Percentiles rank a stretch among this genome's conserved stretches.
These are phyloP conservation scores for Speoplatyrhinus poulsoni DNA, from an alignment of 2,113 vertebrate species.

Conservation along the genomic window DNA sequence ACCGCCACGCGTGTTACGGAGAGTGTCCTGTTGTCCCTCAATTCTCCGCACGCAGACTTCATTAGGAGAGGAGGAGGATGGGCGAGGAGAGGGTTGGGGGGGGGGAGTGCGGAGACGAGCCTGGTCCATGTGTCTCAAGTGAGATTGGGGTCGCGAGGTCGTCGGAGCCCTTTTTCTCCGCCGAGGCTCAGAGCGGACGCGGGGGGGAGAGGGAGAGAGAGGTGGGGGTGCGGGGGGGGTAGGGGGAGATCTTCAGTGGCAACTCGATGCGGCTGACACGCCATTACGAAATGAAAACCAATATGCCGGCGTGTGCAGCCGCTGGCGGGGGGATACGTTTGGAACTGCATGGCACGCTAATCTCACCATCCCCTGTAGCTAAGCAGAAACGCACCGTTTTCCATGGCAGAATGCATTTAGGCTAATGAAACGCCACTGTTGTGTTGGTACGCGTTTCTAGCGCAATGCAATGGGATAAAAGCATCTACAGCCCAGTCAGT, in stretches of 20 bases:
- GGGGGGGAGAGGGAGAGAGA: background rate
- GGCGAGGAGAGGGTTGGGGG: slow-evolving; percentile 2
- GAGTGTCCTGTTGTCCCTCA: slow-evolving; percentile 51
- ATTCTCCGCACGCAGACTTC: slow-evolving; percentile 52
- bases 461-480: no score
- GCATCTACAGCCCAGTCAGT: background rate
- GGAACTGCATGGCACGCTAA: slow-evolving; percentile 20
- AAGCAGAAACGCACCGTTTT: slow-evolving; percentile 27
- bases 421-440: background rate
- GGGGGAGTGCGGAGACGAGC: slow-evolving; percentile 16
- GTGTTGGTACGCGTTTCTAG: background rate
- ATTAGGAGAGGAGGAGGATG: slow-evolving; percentile 46
- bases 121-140: slow-evolving; percentile 75
- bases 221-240: background rate
- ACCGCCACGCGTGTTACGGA: slow-evolving; percentile 26
- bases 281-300: slow-evolving; percentile 69
- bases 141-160: slow-evolving; percentile 75
- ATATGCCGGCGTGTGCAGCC: slow-evolving; percentile 58
- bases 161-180: slow-evolving; percentile 61
- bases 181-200: slow-evolving; percentile 45
- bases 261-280: slow-evolving; percentile 56
- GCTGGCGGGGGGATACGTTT: slow-evolving; percentile 35
- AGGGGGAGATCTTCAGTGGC: slow-evolving; percentile 39
- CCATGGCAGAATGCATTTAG: slow-evolving; percentile 19
- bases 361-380: slow-evolving; percentile 25